These are phyloP conservation scores for Lamproptera curius DNA, from an alignment of 2,888 invertebrate species.

Conservation along the genomic window DNA sequence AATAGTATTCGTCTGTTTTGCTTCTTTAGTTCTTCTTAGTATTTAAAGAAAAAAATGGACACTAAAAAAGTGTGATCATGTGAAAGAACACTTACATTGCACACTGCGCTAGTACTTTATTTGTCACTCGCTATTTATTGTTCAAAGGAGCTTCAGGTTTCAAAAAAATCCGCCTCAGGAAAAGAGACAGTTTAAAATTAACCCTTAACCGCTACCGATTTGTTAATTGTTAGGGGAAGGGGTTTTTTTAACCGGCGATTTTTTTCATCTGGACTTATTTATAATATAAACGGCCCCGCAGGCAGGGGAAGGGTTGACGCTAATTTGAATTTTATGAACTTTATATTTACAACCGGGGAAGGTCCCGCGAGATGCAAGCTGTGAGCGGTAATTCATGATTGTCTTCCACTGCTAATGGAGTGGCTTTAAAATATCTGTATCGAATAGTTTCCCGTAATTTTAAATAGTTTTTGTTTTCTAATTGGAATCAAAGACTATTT, in stretches of 20 bases:
- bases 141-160: slow-evolving; percentile 53
- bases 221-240: slow-evolving; percentile 73
- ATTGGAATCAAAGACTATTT: too few relatives aligned
- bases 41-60: neutral
- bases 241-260: slow-evolving; percentile 52
- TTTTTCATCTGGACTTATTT: slow-evolving; percentile 61
- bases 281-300: slow-evolving; percentile 68
- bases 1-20: too few relatives aligned
- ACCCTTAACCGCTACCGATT: slow-evolving; percentile 66
- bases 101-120: slow-evolving; percentile 26
- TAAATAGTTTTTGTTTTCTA: too few relatives aligned
- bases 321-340: slow-evolving; percentile 74
- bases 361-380: slow-evolving; percentile 42
- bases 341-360: slow-evolving; percentile 56
- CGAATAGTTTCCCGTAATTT: neutral
- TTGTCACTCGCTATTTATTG: slow-evolving; percentile 64
- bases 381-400: slow-evolving; percentile 34
- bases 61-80: neutral
- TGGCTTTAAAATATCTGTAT: neutral
- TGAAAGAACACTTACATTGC: slow-evolving; percentile 13
- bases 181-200: slow-evolving; percentile 67
- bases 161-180: slow-evolving; percentile 41
- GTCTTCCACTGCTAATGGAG: slow-evolving; percentile 10
- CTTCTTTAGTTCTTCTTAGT: too few relatives aligned
- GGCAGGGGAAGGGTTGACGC: slow-evolving; percentile 62